phyloP scores from a whole-genome alignment of 1,140 invertebrate genomes.

The Psilanteris sp. region DNA sequence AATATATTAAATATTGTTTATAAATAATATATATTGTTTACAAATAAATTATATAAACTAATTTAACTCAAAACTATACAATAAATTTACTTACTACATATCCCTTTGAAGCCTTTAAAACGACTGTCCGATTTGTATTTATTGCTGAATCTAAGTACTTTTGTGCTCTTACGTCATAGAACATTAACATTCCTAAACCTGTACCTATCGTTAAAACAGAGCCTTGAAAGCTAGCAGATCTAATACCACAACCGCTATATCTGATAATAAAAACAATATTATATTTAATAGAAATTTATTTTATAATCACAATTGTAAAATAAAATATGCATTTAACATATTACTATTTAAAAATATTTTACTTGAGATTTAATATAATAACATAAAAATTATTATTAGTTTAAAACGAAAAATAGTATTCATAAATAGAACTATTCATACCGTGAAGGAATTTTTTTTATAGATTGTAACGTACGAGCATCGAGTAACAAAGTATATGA shows the following conservation, averaged over 20 bases:
- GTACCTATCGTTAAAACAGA: constrained; percentile 96
- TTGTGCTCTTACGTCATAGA: constrained; percentile 94
- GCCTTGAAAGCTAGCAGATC: constrained; percentile 94
- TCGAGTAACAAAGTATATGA: constrained; percentile 95
- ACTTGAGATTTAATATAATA: too few relatives aligned
- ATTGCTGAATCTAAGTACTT: constrained; percentile 95
- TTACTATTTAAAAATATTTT: too few relatives aligned
- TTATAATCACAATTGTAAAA: too few relatives aligned
- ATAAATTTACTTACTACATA: constrained; percentile 87
- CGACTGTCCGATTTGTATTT: constrained; percentile 91
- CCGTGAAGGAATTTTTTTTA: constrained; percentile 82
- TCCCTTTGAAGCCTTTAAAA: constrained; percentile 92
- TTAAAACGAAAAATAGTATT: too few relatives aligned
- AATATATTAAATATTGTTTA: too few relatives aligned
- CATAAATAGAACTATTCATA: too few relatives aligned
- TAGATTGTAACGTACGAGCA: constrained; percentile 89
- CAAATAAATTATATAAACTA: too few relatives aligned
- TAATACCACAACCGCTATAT: constrained; percentile 91
- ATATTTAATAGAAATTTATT: too few relatives aligned
- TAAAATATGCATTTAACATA: too few relatives aligned
- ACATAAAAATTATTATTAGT: too few relatives aligned
- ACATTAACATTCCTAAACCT: constrained; percentile 93
- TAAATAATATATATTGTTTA: too few relatives aligned
- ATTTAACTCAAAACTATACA: too few relatives aligned
- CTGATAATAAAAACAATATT: constrained; percentile 77